These are phyloP conservation scores for Mellilla xanthometata DNA, from an alignment of 2,888 invertebrate species.

Conservation along the genomic window DNA sequence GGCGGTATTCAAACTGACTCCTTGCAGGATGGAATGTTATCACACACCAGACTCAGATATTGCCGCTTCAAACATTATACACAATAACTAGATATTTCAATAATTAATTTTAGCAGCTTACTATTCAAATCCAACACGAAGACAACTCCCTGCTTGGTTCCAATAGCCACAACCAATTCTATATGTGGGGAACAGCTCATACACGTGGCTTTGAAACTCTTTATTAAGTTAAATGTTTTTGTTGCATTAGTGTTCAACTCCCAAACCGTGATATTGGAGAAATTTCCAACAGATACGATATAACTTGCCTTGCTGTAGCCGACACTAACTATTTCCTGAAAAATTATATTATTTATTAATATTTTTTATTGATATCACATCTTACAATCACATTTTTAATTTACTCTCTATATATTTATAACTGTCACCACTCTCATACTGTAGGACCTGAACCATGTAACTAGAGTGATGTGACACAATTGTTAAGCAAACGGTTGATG, in stretches of 20 bases:
- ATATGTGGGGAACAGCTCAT: constrained; percentile 64
- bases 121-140: constrained; percentile 65
- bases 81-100: no score
- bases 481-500: no score
- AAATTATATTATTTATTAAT: neutral
- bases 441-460: no score
- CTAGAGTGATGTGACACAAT: no score
- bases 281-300: constrained; percentile 73
- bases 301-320: constrained; percentile 68
- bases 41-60: no score
- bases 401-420: no score
- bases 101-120: constrained; percentile 25
- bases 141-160: constrained; percentile 73
- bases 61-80: no score
- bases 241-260: constrained; percentile 73
- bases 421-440: no score
- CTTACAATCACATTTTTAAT: no score
- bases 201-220: constrained; percentile 56
- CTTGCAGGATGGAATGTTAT: no score
- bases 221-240: constrained; percentile 52
- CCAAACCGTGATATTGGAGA: constrained; percentile 78
- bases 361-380: neutral
- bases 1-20: no score
- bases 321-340: constrained; percentile 68
- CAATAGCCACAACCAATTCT: constrained; percentile 60